A percentile compares a stretch with the other conserved stretches of the same genome.
phyloP scores from a whole-genome alignment of 1,140 invertebrate species.

The Saccostrea echinata region DNA sequence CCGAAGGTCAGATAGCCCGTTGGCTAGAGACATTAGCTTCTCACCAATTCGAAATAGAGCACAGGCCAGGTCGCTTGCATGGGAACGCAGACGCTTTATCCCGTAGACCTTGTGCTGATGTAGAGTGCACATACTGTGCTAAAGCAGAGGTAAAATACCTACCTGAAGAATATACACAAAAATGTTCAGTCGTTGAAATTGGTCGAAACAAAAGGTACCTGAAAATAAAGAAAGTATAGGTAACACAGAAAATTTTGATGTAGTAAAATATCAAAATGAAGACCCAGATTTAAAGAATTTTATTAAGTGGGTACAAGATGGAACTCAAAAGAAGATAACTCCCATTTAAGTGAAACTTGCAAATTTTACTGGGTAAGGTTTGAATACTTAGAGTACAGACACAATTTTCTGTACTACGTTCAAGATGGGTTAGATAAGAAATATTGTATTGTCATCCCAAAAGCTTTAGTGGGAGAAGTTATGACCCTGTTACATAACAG shows the following conservation, averaged over 20 bases:
- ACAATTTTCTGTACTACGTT: constrained; percentile 32
- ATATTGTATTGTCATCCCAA: constrained; percentile 37
- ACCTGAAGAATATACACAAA: not conserved
- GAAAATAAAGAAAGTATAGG: not conserved
- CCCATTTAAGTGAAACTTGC: not conserved
- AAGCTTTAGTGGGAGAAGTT: constrained; percentile 18
- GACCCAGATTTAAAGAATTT: no score
- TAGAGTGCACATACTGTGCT: constrained; percentile 34
- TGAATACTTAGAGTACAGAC: constrained; percentile 16
- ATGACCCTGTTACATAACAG: constrained; percentile 38
- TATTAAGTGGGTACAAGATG: constrained; percentile 35
- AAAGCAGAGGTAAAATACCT: constrained; percentile 15
- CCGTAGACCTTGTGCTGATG: constrained; percentile 36
- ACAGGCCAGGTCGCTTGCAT: constrained; percentile 51
- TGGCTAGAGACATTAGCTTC: constrained; percentile 38
- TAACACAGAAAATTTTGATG: not conserved
- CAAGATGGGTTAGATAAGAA: constrained; percentile 1
- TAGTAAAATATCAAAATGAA: no score
- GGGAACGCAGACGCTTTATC: constrained; percentile 55
- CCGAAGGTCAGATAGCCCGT: constrained; percentile 45
- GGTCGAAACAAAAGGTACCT: not conserved
- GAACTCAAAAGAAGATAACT: constrained; percentile 32
- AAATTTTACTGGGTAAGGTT: constrained; percentile 38
- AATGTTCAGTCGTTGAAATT: not conserved
- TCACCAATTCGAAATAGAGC: constrained; percentile 55